A percentile compares a stretch with the other conserved stretches of the same genome.
These are phyloP conservation scores for Orchestia grillus DNA, from an alignment of 1,140 invertebrate species.

Conservation along the genomic window DNA sequence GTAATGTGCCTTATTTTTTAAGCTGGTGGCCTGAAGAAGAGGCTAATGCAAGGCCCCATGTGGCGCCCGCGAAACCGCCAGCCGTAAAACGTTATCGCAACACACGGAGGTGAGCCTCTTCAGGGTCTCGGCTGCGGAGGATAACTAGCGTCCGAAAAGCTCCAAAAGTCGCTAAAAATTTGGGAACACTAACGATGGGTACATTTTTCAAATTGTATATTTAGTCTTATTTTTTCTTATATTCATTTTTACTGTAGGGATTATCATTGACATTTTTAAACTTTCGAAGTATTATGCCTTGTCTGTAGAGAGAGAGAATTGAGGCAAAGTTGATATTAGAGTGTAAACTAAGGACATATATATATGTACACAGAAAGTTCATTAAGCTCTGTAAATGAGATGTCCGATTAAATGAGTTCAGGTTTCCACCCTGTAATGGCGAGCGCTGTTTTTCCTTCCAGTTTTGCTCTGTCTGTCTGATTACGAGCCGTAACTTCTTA, in stretches of 20 bases:
- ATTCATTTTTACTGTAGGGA: too few species aligned
- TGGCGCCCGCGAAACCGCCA: not conserved
- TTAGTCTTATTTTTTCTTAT: too few species aligned
- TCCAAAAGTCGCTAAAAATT: too few species aligned
- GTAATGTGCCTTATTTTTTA: not conserved
- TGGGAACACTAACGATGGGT: too few species aligned
- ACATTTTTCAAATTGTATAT: too few species aligned
- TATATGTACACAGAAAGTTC: not conserved
- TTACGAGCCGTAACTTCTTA: not conserved
- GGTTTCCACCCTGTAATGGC: not conserved
- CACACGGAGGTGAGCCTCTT: not conserved
- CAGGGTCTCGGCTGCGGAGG: too few species aligned
- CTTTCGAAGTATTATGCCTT: too few species aligned
- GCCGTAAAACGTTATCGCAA: not conserved
- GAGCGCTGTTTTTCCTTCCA: not conserved
- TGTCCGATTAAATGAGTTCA: not conserved
- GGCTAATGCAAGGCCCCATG: not conserved
- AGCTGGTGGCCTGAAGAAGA: not conserved
- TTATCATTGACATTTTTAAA: too few species aligned
- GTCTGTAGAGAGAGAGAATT: too few species aligned
- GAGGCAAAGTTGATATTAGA: not conserved
- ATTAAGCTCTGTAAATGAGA: not conserved
- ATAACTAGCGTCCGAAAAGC: too few species aligned
- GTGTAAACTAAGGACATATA: not conserved
- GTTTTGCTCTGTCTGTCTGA: not conserved